A percentile compares a stretch with the other conserved stretches of the same genome.
These are phyloP conservation scores for Aphis gossypii DNA, from an alignment of 1,140 invertebrate genomes.

Conservation along the genomic window DNA sequence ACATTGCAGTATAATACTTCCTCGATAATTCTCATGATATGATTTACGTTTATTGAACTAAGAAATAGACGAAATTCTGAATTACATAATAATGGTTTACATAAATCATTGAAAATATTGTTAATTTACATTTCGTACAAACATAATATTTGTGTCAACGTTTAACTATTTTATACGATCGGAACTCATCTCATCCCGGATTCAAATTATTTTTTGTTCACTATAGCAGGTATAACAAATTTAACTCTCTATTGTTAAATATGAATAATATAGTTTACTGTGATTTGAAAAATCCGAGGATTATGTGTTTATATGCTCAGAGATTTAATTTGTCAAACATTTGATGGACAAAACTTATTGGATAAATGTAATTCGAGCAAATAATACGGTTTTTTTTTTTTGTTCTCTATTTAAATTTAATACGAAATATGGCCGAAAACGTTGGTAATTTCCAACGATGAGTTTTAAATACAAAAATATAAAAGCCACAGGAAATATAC, in stretches of 20 bases:
- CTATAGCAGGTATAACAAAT: background rate
- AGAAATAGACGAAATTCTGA: background rate
- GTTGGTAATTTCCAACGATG: background rate
- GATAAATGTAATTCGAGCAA: background rate
- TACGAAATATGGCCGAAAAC: background rate
- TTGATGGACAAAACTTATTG: background rate
- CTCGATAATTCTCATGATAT: background rate
- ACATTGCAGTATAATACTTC: background rate
- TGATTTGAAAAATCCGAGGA: background rate
- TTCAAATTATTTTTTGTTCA: conserved; percentile 1
- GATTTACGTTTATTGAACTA: background rate
- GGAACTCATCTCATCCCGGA: background rate
- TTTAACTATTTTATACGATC: background rate
- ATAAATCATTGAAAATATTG: conserved; percentile 3
- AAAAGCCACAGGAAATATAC: background rate
- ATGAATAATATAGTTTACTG: background rate
- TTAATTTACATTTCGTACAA: background rate
- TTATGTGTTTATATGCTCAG: conserved; percentile 18
- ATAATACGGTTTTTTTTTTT: background rate
- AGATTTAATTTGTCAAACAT: background rate
- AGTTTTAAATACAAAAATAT: background rate
- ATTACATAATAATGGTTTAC: background rate
- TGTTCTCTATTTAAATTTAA: background rate
- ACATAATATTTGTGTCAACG: background rate
- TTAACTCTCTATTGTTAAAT: background rate